These are phyloP conservation scores for Octomys mimax DNA, from an alignment of 2,797 vertebrate genomes.

Conservation along the genomic window DNA sequence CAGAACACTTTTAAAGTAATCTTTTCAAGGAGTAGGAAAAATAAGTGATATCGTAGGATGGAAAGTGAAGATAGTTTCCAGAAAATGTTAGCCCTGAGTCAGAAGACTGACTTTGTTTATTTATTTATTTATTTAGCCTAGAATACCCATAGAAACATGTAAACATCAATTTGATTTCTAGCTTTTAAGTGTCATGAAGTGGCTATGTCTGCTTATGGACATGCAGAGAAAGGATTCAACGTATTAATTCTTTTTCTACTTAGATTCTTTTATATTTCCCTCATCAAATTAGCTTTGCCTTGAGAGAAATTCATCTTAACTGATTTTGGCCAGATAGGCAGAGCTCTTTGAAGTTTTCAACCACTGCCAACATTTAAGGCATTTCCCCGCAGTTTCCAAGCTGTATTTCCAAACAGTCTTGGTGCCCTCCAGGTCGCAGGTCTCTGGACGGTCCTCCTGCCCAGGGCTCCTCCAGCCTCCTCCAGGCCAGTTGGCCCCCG, in stretches of 20 bases:
- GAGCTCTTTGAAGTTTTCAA: slow-evolving; percentile 46
- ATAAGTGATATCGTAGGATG: not conserved
- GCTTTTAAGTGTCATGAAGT: not conserved
- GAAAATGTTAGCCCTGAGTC: not conserved
- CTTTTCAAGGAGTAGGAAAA: not conserved
- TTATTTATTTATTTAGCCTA: not conserved
- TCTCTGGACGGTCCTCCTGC: not conserved
- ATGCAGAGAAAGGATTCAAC: not conserved
- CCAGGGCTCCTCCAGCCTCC: not conserved
- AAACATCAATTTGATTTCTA: not conserved
- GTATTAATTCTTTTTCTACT: slow-evolving; percentile 38
- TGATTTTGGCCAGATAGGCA: slow-evolving; percentile 40
- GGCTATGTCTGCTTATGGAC: not conserved
- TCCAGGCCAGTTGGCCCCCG: not conserved
- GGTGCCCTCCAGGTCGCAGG: not conserved
- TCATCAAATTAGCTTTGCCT: slow-evolving; percentile 58
- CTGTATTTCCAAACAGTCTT: slow-evolving; percentile 37
- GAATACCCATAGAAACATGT: not conserved
- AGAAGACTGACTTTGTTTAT: not conserved
- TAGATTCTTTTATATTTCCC: slow-evolving; percentile 51
- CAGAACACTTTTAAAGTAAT: not conserved
- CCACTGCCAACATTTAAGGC: slow-evolving; percentile 16
- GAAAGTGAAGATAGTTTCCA: not conserved
- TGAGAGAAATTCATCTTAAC: slow-evolving; percentile 54
- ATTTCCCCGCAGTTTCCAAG: slow-evolving; percentile 49